Conservation (phyloP, 2,888 invertebrate species). For the Elmis aenea region DNA sequence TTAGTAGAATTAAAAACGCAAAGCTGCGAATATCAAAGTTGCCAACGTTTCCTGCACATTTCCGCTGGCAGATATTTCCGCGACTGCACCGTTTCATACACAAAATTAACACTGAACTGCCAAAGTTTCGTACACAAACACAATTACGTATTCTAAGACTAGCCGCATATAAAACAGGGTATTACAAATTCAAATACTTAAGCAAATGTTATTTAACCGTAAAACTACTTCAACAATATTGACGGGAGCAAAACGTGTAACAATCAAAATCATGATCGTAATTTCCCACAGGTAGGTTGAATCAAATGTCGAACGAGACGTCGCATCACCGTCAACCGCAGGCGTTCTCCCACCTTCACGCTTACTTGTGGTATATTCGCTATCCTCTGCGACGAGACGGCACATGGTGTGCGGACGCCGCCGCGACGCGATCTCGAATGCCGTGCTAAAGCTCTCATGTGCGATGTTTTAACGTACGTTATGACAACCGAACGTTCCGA, state of each 20-base stretch:
- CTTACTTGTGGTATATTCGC: conserved; percentile 28
- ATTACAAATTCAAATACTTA: conserved; percentile 9
- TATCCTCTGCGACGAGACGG: conserved; percentile 34
- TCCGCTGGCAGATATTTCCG: no score
- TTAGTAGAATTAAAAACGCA: no score
- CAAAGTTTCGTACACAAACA: conserved; percentile 1
- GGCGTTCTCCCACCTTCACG: conserved; percentile 31
- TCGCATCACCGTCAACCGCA: conserved; percentile 39
- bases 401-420: conserved; percentile 36
- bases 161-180: conserved; percentile 4
- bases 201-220: conserved; percentile 4
- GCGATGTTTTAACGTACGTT: no score
- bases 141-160: conserved; percentile 2
- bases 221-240: not conserved
- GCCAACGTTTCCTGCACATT: no score
- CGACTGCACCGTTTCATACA: no score
- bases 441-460: no score
- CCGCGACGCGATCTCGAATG: conserved; percentile 12
- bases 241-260: conserved; percentile 13
- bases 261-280: conserved; percentile 23
- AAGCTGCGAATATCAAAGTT: no score
- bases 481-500: no score
- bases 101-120: no score
- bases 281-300: conserved; percentile 39
- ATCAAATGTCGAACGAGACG: conserved; percentile 36